These are phyloP conservation scores for Rhopalosiphum nymphaeae DNA, from an alignment of 2,888 invertebrate species.

Conservation along the genomic window DNA sequence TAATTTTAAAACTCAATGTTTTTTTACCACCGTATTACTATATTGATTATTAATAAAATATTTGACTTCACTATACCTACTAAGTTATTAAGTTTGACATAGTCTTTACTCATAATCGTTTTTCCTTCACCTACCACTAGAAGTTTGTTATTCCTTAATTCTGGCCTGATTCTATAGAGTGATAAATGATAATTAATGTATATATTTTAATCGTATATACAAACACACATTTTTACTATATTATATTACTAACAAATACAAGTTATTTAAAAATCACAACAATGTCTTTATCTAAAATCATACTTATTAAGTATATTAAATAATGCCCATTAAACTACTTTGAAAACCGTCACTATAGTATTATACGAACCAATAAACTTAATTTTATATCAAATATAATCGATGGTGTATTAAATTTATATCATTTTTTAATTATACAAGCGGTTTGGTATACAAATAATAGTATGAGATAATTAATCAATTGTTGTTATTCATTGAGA, in stretches of 20 bases:
- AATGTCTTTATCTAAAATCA: not conserved
- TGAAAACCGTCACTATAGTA: not conserved
- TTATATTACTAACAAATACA: not conserved
- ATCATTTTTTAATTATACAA: not conserved
- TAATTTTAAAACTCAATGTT: too few species aligned
- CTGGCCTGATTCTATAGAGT: not conserved
- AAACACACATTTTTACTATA: not conserved
- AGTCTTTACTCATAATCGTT: too few species aligned
- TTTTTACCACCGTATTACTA: too few species aligned
- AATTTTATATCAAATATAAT: not conserved
- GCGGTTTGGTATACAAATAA: not conserved
- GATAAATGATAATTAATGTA: not conserved
- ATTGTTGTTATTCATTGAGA: not conserved
- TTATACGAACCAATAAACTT: not conserved
- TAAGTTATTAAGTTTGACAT: too few species aligned
- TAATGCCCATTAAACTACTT: not conserved
- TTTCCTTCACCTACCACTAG: too few species aligned
- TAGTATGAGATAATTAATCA: not conserved
- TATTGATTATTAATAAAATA: too few species aligned
- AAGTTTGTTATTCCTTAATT: not conserved
- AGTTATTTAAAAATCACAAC: not conserved
- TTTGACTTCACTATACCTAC: too few species aligned
- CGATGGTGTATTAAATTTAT: not conserved
- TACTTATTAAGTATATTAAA: not conserved
- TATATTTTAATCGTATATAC: too few species aligned